Conservation (phyloP, 2,888 invertebrate species). For the Agonopterix arenella region DNA sequence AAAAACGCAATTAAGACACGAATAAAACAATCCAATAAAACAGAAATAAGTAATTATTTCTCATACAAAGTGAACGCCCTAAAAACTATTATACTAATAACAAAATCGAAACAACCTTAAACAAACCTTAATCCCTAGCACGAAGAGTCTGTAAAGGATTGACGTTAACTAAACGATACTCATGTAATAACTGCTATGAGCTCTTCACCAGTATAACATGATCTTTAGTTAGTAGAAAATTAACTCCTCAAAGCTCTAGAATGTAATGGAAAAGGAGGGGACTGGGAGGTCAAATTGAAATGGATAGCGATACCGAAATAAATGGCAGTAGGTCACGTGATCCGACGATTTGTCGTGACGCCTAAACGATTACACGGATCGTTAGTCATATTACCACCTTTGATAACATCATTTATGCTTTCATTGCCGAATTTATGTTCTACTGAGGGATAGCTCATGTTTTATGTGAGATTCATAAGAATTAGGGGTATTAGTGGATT, state of each 20-base stretch:
- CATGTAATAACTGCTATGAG: constrained; percentile 30
- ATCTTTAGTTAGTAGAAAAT: constrained; percentile 12
- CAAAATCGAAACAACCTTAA: constrained; percentile 8
- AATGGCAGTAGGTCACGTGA: constrained; percentile 64
- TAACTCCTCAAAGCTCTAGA: not conserved
- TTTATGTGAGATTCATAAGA: constrained; percentile 16
- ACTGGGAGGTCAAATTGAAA: constrained; percentile 7
- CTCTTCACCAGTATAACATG: constrained; percentile 23
- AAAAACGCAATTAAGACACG: constrained; percentile 32
- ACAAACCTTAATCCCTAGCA: constrained; percentile 11
- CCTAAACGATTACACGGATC: constrained; percentile 61
- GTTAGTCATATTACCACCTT: constrained; percentile 72
- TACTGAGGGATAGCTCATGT: constrained; percentile 8
- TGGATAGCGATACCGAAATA: constrained; percentile 37
- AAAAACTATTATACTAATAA: constrained; percentile 16
- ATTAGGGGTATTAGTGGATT: no score
- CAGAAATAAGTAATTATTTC: constrained; percentile 39
- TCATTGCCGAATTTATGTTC: constrained; percentile 38
- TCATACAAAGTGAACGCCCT: constrained; percentile 39
- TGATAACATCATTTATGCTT: constrained; percentile 59
- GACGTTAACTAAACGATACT: constrained; percentile 19
- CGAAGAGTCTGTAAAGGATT: constrained; percentile 21
- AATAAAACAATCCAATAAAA: constrained; percentile 32
- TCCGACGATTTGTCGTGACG: constrained; percentile 65
- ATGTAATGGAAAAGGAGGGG: constrained; percentile 1